These are phyloP conservation scores for Nezara viridula DNA, from an alignment of 2,888 invertebrate species.

Conservation along the genomic window DNA sequence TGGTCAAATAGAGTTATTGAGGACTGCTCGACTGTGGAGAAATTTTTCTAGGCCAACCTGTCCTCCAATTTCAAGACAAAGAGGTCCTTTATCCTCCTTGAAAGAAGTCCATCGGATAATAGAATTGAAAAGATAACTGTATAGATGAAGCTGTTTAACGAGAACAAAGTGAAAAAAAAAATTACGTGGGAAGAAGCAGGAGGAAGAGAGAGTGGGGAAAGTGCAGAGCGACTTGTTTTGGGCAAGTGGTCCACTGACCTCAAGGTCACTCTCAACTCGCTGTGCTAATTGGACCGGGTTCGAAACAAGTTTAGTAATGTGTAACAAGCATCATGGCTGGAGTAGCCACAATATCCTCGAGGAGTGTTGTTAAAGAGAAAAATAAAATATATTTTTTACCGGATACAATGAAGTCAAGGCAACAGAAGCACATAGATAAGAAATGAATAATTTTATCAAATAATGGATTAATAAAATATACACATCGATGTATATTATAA, in stretches of 20 bases:
- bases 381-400: neutral
- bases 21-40: neutral
- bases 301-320: neutral
- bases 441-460: too few species aligned
- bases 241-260: slow-evolving; percentile 36
- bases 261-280: neutral
- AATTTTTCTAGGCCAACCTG: neutral
- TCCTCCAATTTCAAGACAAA: slow-evolving; percentile 8
- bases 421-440: too few species aligned
- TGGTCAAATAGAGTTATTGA: neutral
- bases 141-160: neutral
- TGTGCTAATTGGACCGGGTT: neutral
- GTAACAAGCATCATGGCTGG: neutral
- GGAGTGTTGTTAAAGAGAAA: neutral
- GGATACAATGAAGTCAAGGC: too few species aligned
- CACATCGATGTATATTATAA: too few species aligned
- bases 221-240: neutral
- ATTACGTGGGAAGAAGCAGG: slow-evolving; percentile 23
- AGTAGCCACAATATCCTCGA: neutral
- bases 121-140: slow-evolving; percentile 38
- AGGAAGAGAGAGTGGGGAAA: slow-evolving; percentile 24
- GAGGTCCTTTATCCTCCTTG: neutral
- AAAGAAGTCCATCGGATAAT: slow-evolving; percentile 10
- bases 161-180: slow-evolving; percentile 28
- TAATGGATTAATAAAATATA: too few species aligned